Evolutionary conservation across 1,140 invertebrate genomes (phyloP).

Genomic region (Proales similis): DNA sequence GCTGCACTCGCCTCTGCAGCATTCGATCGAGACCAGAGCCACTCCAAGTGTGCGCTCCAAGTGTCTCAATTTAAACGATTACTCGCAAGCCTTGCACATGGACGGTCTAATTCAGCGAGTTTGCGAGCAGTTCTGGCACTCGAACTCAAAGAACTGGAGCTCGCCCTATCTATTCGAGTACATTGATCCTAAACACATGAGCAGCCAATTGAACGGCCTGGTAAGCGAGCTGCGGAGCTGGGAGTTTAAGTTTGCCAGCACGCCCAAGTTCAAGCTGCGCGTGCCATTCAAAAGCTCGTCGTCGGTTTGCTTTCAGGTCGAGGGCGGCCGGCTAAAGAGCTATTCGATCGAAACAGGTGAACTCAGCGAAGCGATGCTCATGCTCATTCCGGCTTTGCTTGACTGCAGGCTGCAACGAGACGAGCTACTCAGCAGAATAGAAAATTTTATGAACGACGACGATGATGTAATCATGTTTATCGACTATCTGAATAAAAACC

Average conservation of each 20-base stretch:
- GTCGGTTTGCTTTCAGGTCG: too few relatives aligned
- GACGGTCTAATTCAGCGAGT: constrained; percentile 12
- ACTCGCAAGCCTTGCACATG: constrained; percentile 1
- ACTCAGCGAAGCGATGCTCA: too few relatives aligned
- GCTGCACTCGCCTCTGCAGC: constrained; percentile 48
- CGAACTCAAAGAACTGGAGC: constrained; percentile 35
- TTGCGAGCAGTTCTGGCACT: constrained; percentile 29
- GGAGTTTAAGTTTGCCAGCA: constrained; percentile 80
- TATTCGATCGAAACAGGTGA: too few relatives aligned
- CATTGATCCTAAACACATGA: constrained; percentile 17
- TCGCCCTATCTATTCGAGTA: constrained; percentile 14
- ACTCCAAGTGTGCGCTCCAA: constrained; percentile 69
- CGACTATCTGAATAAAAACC: too few relatives aligned
- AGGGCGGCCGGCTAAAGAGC: too few relatives aligned
- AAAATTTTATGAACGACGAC: too few relatives aligned
- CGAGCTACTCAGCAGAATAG: too few relatives aligned
- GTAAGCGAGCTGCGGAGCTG: constrained; percentile 65
- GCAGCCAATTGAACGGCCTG: constrained; percentile 56
- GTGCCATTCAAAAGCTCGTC: too few relatives aligned
- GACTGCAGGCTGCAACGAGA: too few relatives aligned
- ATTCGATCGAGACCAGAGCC: constrained; percentile 66
- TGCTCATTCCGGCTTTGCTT: too few relatives aligned
- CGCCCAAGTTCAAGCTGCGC: constrained; percentile 72
- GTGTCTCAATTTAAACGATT: constrained; percentile 36
- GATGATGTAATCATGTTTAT: too few relatives aligned